Percentiles rank a stretch among this genome's conserved stretches.
Evolutionary conservation across 2,888 invertebrate species (phyloP).

Genomic region (Acleris cristana): DNA sequence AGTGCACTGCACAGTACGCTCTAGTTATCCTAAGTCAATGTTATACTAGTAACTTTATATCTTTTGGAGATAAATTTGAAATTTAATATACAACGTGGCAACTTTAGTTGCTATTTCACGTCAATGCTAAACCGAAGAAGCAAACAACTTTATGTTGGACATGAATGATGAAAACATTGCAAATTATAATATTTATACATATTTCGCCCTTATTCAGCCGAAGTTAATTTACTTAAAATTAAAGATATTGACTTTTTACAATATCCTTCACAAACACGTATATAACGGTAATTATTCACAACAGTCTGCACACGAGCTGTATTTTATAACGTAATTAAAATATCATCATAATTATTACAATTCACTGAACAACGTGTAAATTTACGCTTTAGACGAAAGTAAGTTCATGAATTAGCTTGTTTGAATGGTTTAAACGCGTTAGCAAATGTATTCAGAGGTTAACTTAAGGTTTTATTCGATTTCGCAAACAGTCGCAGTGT

Average conservation of each 20-base stretch:
- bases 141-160: background rate
- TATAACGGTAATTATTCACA: constrained; percentile 22
- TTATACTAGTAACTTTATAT: constrained; percentile 16
- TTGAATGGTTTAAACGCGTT: too few species aligned
- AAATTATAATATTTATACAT: background rate
- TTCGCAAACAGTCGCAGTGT: constrained; percentile 61
- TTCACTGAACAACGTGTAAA: background rate
- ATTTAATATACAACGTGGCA: background rate
- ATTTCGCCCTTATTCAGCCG: background rate
- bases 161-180: background rate
- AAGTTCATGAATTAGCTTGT: background rate
- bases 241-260: background rate
- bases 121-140: background rate
- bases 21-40: constrained; percentile 21
- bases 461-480: constrained; percentile 37
- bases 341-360: constrained; percentile 21
- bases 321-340: constrained; percentile 14
- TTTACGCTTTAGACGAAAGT: background rate
- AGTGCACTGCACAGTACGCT: constrained; percentile 10
- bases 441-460: background rate
- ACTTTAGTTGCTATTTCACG: background rate
- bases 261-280: constrained; percentile 14
- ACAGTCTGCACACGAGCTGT: constrained; percentile 23
- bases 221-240: background rate
- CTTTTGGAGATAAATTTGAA: background rate